Base-by-base conservation (phyloP, 2,888 invertebrate genomes). In the Drosophila pseudotakahashii region DNA sequence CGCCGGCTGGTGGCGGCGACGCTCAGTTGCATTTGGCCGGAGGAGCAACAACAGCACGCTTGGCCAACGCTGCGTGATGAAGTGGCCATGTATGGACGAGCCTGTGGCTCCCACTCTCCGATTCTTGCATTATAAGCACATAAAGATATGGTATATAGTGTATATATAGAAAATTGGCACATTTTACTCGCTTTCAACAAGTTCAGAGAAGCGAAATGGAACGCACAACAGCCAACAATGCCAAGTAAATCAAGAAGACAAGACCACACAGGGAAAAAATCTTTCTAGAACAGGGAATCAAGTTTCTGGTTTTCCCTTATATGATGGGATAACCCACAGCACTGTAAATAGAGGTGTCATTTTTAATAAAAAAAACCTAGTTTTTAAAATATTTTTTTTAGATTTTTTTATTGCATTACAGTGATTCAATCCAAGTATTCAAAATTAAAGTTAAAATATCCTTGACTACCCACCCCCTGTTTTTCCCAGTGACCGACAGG, bases 61-160 rank as follows among this genome's bases (percentile, higher is more conserved):
- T 83, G 82, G 82, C 74, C 82, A 83, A 61, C 86, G 80, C 82
- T 83, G 88, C 82, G 82, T 83, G 82, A 88, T 83, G 69, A 83
- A 83, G 82, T 83, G 82, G 86, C 88, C 86, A 80, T 88, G 73
- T 84, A 78, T 81, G 78, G 79, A 71, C 55, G 61, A 44, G 37
- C 58, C 48, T 61, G 26, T 54, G 16, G 30, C 50, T 50, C 26
- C 30, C 51, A 45, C 63, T 51, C 54, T 19, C 44, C 44, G 47
- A 37, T 64, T 60, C 47, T 61, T 42, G 62, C 48, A 36, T 51
- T 73, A 52, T 58, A 45, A 53, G 69, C 57, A 69, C 67, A 83
- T 70, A 72, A 77, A 85, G 68, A 78, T 72, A 73, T 76, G 58
- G 37, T 54, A 44, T 30, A 30, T 47, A 19, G 7, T 41, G 23